Evolutionary conservation across 2,113 vertebrate species (phyloP), one percentile per base, ranked within the genome.

Genomic region (Hyperoodon ampullatus): DNA sequence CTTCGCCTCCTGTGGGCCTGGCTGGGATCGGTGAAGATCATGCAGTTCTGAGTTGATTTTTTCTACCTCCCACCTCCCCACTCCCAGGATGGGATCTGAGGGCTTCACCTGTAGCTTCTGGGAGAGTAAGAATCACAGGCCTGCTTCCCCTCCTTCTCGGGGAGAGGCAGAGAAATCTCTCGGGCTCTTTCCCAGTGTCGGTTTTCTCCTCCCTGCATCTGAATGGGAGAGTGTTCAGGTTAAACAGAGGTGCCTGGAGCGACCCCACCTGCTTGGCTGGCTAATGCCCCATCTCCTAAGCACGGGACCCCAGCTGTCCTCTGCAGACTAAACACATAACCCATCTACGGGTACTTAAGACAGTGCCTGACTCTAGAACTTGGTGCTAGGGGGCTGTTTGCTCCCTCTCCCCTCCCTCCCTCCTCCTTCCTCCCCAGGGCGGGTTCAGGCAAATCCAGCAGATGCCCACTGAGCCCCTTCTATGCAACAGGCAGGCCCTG

Each of bases 251-350:
- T 30, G 30, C 18, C n/a, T 47, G 2, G 9, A 61, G 55, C 6
- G 18, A 44, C 53, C 50, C 65, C 87, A 81, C 55, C 83, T 26
- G 63, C 90, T 75, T 71, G 1, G 23, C 10, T 28, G 33, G 53
- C 75, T 93, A 92, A 95, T 86, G 71, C 65, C 26, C 65, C 39
- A 60, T 86, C 65, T 88, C 33, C 78, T 87, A 66, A 84, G 74
- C 63, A 50, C 0, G 50, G 90, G 58, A 47, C 50, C 66, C 83
- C n/a, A 28, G 55, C 39, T 55, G 26, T 81, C 55, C 68, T 72
- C 68, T 18, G 61, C 35, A 21, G 42, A 53, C 12, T 5, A 55
- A 96, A 95, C 72, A 84, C 23, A 55, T 66, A 81, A 88, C 94
- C 94, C 71, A 61, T 61, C 65, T 33, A 8, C 2, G 0, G 6